These are phyloP conservation scores for Drosophila suzukii DNA, from an alignment of 1,140 invertebrate species.

Conservation along the genomic window DNA sequence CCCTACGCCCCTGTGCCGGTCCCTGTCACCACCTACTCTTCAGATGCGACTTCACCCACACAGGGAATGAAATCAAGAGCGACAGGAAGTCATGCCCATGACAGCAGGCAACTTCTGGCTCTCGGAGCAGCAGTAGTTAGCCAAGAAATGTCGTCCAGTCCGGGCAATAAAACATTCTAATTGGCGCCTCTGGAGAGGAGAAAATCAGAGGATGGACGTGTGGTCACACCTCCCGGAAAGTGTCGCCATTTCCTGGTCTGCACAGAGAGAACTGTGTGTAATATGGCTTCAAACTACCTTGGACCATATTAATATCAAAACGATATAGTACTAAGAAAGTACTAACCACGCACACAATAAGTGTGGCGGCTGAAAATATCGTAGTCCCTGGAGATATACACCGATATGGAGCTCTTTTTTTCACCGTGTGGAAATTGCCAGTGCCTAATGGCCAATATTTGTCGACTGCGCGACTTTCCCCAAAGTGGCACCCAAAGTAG, in stretches of 20 bases:
- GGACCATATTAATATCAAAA: too few relatives aligned
- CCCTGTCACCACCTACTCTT: not conserved
- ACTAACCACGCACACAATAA: too few relatives aligned
- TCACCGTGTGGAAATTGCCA: slow-evolving; percentile 35
- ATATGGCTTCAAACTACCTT: too few relatives aligned
- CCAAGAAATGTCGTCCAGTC: slow-evolving; percentile 32
- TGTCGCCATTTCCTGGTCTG: slow-evolving; percentile 11
- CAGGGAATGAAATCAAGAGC: slow-evolving; percentile 64
- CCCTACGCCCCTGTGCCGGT: not conserved
- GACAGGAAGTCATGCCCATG: slow-evolving; percentile 62
- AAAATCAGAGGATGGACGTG: not conserved
- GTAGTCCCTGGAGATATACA: too few relatives aligned
- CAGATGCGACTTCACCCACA: slow-evolving; percentile 27
- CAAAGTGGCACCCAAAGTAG: slow-evolving; percentile 72
- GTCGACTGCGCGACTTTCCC: slow-evolving; percentile 61
- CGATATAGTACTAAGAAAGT: too few relatives aligned
- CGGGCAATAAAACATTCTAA: slow-evolving; percentile 68
- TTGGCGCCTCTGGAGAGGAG: slow-evolving; percentile 38
- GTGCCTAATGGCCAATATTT: slow-evolving; percentile 59
- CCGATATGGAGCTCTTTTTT: not conserved
- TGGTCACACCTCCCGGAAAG: slow-evolving; percentile 16
- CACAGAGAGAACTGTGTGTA: not conserved
- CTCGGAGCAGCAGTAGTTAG: not conserved
- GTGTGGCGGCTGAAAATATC: too few relatives aligned
- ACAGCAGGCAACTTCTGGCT: slow-evolving; percentile 15